phyloP scores from a whole-genome alignment of 2,888 invertebrate species.

The Phaonia tiefii region DNA sequence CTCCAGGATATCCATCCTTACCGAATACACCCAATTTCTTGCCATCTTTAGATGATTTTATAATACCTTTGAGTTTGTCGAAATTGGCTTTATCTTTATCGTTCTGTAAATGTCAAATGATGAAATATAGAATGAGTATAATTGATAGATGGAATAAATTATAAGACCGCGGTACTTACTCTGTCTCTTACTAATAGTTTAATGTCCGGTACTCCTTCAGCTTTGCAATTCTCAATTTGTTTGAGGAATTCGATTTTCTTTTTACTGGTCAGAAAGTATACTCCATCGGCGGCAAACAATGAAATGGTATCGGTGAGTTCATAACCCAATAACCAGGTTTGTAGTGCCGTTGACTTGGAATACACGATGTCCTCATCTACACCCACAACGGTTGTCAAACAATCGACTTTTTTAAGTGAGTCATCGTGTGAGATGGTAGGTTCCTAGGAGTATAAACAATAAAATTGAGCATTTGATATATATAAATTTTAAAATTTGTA shows the following conservation, averaged over 20 bases:
- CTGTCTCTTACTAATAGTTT: conserved; percentile 94
- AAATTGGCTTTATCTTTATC: conserved; percentile 97
- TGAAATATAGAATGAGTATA: conserved; percentile 4
- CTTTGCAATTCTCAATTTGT: conserved; percentile 92
- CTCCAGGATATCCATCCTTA: conserved; percentile 96
- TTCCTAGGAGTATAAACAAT: conserved; percentile 80
- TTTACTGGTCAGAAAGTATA: conserved; percentile 96
- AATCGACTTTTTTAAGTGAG: conserved; percentile 92
- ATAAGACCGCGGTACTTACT: conserved; percentile 82
- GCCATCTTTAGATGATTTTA: conserved; percentile 93
- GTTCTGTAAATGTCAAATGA: conserved; percentile 82
- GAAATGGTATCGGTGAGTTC: conserved; percentile 98
- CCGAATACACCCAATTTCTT: conserved; percentile 93
- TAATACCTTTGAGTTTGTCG: conserved; percentile 87
- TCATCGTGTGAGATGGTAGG: conserved; percentile 85
- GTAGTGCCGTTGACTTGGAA: conserved; percentile 97
- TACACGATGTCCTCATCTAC: conserved; percentile 97
- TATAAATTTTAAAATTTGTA: too few relatives aligned
- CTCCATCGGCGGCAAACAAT: conserved; percentile 91
- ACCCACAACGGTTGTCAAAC: conserved; percentile 94
- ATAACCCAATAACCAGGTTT: conserved; percentile 98
- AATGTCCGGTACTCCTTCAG: conserved; percentile 91
- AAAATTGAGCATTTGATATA: too few relatives aligned
- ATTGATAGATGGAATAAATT: conserved; percentile 8
- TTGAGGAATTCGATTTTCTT: conserved; percentile 98